Conservation (phyloP, 2,113 vertebrate species). For the Pelusios castaneus region DNA sequence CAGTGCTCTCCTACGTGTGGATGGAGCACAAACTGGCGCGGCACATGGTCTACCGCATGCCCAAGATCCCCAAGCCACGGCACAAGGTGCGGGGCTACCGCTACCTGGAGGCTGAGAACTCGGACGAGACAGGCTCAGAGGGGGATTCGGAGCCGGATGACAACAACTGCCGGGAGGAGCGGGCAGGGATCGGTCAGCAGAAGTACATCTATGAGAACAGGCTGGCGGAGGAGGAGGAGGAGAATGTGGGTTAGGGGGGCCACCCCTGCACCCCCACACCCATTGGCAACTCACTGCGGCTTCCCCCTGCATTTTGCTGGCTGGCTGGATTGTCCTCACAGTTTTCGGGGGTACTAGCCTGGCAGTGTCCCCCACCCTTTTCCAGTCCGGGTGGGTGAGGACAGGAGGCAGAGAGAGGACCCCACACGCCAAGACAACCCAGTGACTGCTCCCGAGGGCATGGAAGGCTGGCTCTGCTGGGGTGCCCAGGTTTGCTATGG, state of each 20-base stretch:
- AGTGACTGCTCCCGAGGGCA: not conserved
- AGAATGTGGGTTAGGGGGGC: not conserved
- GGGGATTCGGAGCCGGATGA: not conserved
- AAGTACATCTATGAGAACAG: slow-evolving; percentile 49
- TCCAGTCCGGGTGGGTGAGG: not conserved
- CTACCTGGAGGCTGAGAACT: slow-evolving; percentile 93
- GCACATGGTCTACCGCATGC: slow-evolving; percentile 78
- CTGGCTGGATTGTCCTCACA: not conserved
- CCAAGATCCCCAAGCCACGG: slow-evolving; percentile 90
- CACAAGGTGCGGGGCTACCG: slow-evolving; percentile 92
- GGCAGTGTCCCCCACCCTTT: not conserved
- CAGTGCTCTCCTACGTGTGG: slow-evolving; percentile 80
- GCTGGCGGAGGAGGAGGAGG: slow-evolving; percentile 49
- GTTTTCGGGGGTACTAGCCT: not conserved
- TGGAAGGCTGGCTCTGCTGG: not conserved
- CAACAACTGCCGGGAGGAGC: not conserved
- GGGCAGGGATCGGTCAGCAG: slow-evolving; percentile 1
- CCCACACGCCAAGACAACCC: not conserved
- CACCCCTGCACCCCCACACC: not conserved
- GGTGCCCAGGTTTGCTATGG: not conserved
- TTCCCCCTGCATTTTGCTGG: not conserved
- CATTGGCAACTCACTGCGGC: not conserved
- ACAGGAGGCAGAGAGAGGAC: not conserved
- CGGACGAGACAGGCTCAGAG: slow-evolving; percentile 86
- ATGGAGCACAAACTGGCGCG: slow-evolving; percentile 87